Conservation (phyloP, 1,140 invertebrate genomes). For the Drosophila murphyi region DNA sequence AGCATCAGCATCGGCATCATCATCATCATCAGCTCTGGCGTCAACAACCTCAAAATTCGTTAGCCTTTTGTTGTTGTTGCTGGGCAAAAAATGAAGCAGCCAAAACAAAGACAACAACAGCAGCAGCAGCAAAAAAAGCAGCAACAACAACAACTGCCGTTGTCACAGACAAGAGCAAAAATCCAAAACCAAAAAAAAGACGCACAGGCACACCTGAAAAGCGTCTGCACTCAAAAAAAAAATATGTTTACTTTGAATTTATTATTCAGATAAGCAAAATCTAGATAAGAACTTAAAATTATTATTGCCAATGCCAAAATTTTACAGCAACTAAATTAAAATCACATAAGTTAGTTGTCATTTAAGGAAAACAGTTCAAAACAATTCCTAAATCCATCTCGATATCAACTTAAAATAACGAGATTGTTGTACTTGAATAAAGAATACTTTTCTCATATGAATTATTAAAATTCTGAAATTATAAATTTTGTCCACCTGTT, state of each 20-base stretch:
- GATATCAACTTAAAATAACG: no score
- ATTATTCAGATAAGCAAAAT: no score
- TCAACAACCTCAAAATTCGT: conserved; percentile 77
- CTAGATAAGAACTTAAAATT: no score
- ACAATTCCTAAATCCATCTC: no score
- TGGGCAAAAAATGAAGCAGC: conserved; percentile 44
- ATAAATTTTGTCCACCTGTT: neutral
- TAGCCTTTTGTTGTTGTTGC: conserved; percentile 41
- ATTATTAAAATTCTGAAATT: no score
- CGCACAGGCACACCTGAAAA: conserved; percentile 50
- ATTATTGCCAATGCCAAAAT: no score
- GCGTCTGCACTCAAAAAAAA: conserved; percentile 7
- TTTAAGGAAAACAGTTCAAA: no score
- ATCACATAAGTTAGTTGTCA: no score
- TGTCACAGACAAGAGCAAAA: conserved; percentile 69
- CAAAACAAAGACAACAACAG: conserved; percentile 31
- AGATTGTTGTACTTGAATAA: no score
- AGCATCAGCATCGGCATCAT: conserved; percentile 53
- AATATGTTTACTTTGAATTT: no score
- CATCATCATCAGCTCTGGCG: conserved; percentile 59
- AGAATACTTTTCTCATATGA: no score
- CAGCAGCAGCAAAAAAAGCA: conserved; percentile 12
- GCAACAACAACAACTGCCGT: conserved; percentile 42
- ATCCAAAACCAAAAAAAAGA: conserved; percentile 20
- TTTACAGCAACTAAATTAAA: no score